Percentiles rank a stretch among this genome's conserved stretches.
These are phyloP conservation scores for Tachysurus fulvidraco DNA, from an alignment of 2,113 vertebrate species.

Conservation along the genomic window DNA sequence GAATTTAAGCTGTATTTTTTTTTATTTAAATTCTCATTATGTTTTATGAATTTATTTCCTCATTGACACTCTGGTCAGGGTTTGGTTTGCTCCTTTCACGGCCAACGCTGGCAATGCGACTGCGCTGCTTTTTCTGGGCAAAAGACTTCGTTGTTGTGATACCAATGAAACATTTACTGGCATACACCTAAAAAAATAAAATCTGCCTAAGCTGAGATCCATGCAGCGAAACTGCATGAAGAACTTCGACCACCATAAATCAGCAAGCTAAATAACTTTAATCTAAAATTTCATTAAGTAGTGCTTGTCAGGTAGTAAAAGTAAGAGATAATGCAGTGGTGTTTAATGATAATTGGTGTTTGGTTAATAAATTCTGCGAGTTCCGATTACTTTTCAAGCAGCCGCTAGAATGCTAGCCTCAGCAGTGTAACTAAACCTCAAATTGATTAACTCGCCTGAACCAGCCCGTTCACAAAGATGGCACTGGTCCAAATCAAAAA, in stretches of 20 bases:
- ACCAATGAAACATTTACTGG: constrained; percentile 84
- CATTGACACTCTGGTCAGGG: constrained; percentile 54
- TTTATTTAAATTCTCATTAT: constrained; percentile 56
- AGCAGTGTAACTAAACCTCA: constrained; percentile 99
- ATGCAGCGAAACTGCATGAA: constrained; percentile 87
- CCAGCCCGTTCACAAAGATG: constrained; percentile 99
- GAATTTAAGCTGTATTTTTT: constrained; percentile 55
- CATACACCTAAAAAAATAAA: constrained; percentile 79
- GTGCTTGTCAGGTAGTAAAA: constrained; percentile 99
- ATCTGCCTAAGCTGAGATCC: constrained; percentile 85
- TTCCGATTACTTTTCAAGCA: constrained; percentile 98
- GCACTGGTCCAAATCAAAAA: constrained; percentile 96
- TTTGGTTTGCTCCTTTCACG: constrained; percentile 16
- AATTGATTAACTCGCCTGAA: constrained; percentile 99
- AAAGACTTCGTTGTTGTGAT: constrained; percentile 87
- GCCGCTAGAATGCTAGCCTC: constrained; percentile 98
- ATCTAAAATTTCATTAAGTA: constrained; percentile 99
- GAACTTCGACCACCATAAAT: constrained; percentile 88
- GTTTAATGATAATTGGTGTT: constrained; percentile 99
- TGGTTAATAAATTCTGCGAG: constrained; percentile 99
- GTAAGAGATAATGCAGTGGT: constrained; percentile 95
- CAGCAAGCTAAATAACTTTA: constrained; percentile 97
- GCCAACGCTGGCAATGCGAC: constrained; percentile 2
- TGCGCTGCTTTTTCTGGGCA: constrained; percentile 71
- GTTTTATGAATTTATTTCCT: constrained; percentile 52